A percentile compares a stretch with the other conserved stretches of the same genome.
These are phyloP conservation scores for Iguana delicatissima DNA, from an alignment of 2,797 vertebrate genomes.

Conservation along the genomic window DNA sequence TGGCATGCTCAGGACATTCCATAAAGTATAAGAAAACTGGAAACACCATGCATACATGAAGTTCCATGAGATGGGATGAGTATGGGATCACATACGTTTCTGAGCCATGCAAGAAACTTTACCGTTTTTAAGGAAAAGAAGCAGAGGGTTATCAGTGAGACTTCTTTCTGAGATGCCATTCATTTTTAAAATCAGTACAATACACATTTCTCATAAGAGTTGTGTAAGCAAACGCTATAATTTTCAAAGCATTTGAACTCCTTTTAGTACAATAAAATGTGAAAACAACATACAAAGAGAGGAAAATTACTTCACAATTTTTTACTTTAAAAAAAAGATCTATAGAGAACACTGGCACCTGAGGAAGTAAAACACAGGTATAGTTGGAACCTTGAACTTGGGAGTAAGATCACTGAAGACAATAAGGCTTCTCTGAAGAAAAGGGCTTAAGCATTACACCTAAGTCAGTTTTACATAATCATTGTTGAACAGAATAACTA, in stretches of 20 bases:
- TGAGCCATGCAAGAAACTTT: slow-evolving; percentile 5
- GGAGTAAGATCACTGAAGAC: slow-evolving; percentile 4
- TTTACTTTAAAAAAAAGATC: slow-evolving; percentile 6
- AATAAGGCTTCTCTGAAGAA: slow-evolving; percentile 20
- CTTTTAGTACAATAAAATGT: slow-evolving; percentile 54
- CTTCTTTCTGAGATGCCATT: not conserved
- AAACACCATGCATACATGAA: not conserved
- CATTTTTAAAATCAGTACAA: slow-evolving; percentile 2
- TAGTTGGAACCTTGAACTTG: slow-evolving; percentile 10
- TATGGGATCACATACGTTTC: not conserved
- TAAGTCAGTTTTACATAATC: slow-evolving; percentile 61
- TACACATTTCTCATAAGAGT: not conserved
- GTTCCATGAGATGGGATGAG: not conserved
- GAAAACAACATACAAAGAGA: slow-evolving; percentile 36
- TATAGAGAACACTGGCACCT: slow-evolving; percentile 34
- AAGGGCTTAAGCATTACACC: slow-evolving; percentile 19
- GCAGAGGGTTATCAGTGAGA: not conserved
- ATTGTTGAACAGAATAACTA: slow-evolving; percentile 57
- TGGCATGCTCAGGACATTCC: not conserved
- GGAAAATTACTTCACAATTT: slow-evolving; percentile 21
- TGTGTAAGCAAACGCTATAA: slow-evolving; percentile 42
- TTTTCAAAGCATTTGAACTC: slow-evolving; percentile 58
- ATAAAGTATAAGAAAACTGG: not conserved
- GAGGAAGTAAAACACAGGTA: slow-evolving; percentile 27
- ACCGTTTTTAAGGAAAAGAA: not conserved